Evolutionary conservation across 1,140 invertebrate genomes (phyloP), one percentile per base, ranked within the genome.

Genomic region (Aphelenchoides besseyi): DNA sequence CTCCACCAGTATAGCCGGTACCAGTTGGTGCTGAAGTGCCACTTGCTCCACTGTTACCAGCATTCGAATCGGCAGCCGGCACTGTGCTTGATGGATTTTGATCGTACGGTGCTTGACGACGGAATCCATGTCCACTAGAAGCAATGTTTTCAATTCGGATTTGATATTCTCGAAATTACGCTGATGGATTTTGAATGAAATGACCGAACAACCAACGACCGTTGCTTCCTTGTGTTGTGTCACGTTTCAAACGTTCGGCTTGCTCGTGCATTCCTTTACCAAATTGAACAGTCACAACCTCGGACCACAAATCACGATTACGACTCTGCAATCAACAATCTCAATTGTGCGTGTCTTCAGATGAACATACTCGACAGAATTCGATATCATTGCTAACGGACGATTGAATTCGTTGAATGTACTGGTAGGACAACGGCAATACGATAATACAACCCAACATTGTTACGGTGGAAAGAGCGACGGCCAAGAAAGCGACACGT

Each of bases 201-300:
- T 83, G 81, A 5, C 81, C 81, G 72, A 83, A 83, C 26, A 83
- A 68, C 81, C 81, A 82, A 53, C 79, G 73, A 18, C 81, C 81
- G 63, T 76, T 79, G 3, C 66, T 41, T 26, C 61, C 71, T 9
- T 35, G 69, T 18, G 63, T 53, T 9, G 79, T 70, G 53, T 53
- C 68, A 33, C 80, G 75, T 12, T 70, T 59, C 41, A 81, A 70
- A 30, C 82, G 54, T 61, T 80, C 75, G n/a, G 79, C 82, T 30
- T 74, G 68, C 9, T 72, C 76, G 30, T 67, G 12, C 28, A 77
- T 69, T 9, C 81, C 80, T 63, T 82, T 82, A 33, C 79, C 80
- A 2, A 74, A 30, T 35, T 84, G 80, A 5, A 83, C 81, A 28
- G 79, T 77, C 3, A 82, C 77, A 23, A 82, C 79, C 68, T 83